Percentiles rank a stretch among this genome's conserved stretches.
Evolutionary conservation across 2,797 vertebrate genomes (phyloP).

Genomic region (Delichon dasypus): DNA sequence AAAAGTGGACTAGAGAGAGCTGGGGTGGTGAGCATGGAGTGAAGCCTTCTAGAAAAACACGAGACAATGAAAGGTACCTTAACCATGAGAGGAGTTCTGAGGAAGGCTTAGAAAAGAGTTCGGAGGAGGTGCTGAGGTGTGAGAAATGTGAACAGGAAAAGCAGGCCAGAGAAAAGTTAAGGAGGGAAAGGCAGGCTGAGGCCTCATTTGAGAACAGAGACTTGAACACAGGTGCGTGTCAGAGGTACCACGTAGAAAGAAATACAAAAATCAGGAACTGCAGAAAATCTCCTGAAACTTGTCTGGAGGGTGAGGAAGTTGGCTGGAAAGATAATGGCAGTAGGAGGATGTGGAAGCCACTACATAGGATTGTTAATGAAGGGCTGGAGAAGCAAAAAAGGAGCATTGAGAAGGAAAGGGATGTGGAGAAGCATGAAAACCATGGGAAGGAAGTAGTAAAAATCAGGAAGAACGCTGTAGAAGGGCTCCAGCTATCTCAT

Average conservation of each 20-base stretch:
- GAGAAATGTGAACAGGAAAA: constrained; percentile 74
- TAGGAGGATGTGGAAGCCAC: constrained; percentile 27
- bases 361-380: constrained; percentile 23
- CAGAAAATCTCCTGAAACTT: constrained; percentile 53
- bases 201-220: constrained; percentile 49
- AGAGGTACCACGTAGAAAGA: constrained; percentile 39
- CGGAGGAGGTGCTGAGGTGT: constrained; percentile 60
- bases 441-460: constrained; percentile 37
- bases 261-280: constrained; percentile 59
- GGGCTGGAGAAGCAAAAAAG: constrained; percentile 61
- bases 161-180: constrained; percentile 54
- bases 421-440: constrained; percentile 37
- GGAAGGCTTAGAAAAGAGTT: constrained; percentile 59
- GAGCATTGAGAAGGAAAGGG: constrained; percentile 48
- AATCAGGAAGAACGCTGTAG: constrained; percentile 52
- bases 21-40: constrained; percentile 57
- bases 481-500: constrained; percentile 21
- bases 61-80: constrained; percentile 46
- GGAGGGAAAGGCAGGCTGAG: constrained; percentile 49
- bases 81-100: constrained; percentile 58
- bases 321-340: constrained; percentile 54
- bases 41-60: constrained; percentile 59
- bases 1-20: constrained; percentile 75
- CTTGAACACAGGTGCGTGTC: constrained; percentile 7
- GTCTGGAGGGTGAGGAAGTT: constrained; percentile 33